Evolutionary conservation across 2,888 invertebrate genomes (phyloP).

Genomic region (Pollenia labialis): DNA sequence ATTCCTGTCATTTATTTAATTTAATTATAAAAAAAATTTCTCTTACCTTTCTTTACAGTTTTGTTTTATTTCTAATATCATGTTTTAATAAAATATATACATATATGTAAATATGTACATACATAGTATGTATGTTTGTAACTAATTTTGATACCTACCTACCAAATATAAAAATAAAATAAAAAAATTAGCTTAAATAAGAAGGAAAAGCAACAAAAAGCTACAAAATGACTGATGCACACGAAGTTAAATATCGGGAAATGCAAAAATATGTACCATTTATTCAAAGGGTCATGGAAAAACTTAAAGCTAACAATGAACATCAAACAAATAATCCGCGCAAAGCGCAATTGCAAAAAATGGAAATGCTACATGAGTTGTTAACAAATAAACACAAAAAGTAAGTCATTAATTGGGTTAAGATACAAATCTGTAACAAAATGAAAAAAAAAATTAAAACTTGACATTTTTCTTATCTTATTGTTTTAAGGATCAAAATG

Average conservation of each 20-base stretch:
- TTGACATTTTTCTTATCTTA: constrained; percentile 1
- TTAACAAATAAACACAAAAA: constrained; percentile 76
- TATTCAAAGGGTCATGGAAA: constrained; percentile 88
- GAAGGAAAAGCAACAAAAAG: background rate
- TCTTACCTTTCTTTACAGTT: background rate
- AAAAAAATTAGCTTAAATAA: background rate
- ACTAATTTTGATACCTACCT: too few species aligned
- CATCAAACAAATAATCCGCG: constrained; percentile 74
- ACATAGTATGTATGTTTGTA: too few species aligned
- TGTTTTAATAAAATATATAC: constrained; percentile 18
- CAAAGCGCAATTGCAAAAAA: constrained; percentile 78
- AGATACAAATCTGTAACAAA: background rate
- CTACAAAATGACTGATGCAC: constrained; percentile 71
- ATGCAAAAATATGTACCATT: constrained; percentile 88
- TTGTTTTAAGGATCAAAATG: constrained; percentile 76
- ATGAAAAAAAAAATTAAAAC: background rate
- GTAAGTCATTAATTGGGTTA: constrained; percentile 60
- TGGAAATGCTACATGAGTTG: constrained; percentile 78
- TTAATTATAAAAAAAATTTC: background rate
- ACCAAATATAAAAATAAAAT: background rate
- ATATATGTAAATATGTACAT: background rate
- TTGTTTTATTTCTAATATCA: background rate
- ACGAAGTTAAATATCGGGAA: constrained; percentile 75
- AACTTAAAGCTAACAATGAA: constrained; percentile 85
- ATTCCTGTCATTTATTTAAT: background rate